Conservation (phyloP, 2,797 vertebrate genomes). For the Enteromius trimaculatus region DNA sequence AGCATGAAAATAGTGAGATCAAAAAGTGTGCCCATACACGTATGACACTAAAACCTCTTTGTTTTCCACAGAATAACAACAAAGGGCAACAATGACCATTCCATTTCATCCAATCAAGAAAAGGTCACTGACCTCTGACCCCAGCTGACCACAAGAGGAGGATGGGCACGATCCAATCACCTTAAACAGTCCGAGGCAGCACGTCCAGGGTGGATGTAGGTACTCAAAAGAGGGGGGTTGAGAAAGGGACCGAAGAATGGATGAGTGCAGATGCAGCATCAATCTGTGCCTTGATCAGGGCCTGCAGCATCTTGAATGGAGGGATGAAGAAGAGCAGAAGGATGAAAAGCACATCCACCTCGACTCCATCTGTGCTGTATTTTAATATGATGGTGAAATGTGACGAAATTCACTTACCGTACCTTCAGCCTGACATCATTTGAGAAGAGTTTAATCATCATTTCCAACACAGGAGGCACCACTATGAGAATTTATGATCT, state of each 20-base stretch:
- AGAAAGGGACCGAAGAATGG: slow-evolving; percentile 55
- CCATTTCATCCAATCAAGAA: slow-evolving; percentile 68
- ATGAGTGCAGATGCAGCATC: slow-evolving; percentile 65
- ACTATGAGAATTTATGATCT: neutral
- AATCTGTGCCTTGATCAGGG: slow-evolving; percentile 73
- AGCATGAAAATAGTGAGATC: neutral
- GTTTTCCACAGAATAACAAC: slow-evolving; percentile 60
- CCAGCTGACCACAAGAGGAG: slow-evolving; percentile 72
- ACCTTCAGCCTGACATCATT: slow-evolving; percentile 25
- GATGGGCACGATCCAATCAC: slow-evolving; percentile 76
- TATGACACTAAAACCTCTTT: slow-evolving; percentile 57
- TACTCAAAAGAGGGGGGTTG: slow-evolving; percentile 61
- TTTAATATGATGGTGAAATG: slow-evolving; percentile 47
- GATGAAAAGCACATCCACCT: slow-evolving; percentile 54
- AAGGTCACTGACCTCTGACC: slow-evolving; percentile 76
- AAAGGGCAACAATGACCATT: slow-evolving; percentile 58
- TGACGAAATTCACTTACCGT: slow-evolving; percentile 36
- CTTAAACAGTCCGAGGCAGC: slow-evolving; percentile 80
- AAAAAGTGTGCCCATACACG: slow-evolving; percentile 5
- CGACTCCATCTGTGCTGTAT: slow-evolving; percentile 67
- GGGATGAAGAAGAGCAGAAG: slow-evolving; percentile 42
- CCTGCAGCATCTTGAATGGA: slow-evolving; percentile 65
- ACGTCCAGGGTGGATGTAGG: slow-evolving; percentile 66
- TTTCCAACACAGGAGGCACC: neutral
- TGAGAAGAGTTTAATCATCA: slow-evolving; percentile 23